Conservation (phyloP, 35 echinoderm and acorn worm species). For the Heliocidaris tuberculata region DNA sequence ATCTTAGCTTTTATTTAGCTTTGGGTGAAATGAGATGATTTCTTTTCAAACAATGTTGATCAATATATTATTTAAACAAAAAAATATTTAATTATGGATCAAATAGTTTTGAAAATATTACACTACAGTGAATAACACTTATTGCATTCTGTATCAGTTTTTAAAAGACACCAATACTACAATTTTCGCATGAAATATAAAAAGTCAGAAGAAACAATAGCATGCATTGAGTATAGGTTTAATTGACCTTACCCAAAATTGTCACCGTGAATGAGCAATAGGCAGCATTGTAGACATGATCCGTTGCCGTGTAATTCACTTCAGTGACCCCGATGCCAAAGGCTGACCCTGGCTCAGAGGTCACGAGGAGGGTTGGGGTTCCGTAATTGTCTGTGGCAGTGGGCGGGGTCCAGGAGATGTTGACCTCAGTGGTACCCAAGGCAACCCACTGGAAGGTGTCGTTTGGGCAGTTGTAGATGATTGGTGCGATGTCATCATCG, state of each 20-base stretch:
- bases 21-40: no score
- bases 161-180: no score
- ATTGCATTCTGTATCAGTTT: no score
- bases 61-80: no score
- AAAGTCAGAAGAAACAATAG: no score
- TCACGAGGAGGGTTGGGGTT: neutral
- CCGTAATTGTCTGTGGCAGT: conserved; percentile 50
- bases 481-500: conserved; percentile 20
- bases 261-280: conserved; percentile 51
- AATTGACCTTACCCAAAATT: conserved; percentile 26
- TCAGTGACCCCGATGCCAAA: conserved; percentile 23
- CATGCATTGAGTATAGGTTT: no score
- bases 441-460: neutral
- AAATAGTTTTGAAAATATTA: no score
- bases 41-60: no score
- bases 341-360: conserved; percentile 24
- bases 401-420: conserved; percentile 39
- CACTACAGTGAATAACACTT: no score
- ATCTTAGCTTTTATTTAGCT: no score
- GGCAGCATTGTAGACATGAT: conserved; percentile 46
- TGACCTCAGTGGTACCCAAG: neutral
- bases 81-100: no score
- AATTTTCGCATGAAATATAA: no score
- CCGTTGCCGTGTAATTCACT: conserved; percentile 44
- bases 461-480: conserved; percentile 27